Base-by-base conservation (phyloP, 1,140 invertebrate genomes). In the Andrena cerasifolii region DNA sequence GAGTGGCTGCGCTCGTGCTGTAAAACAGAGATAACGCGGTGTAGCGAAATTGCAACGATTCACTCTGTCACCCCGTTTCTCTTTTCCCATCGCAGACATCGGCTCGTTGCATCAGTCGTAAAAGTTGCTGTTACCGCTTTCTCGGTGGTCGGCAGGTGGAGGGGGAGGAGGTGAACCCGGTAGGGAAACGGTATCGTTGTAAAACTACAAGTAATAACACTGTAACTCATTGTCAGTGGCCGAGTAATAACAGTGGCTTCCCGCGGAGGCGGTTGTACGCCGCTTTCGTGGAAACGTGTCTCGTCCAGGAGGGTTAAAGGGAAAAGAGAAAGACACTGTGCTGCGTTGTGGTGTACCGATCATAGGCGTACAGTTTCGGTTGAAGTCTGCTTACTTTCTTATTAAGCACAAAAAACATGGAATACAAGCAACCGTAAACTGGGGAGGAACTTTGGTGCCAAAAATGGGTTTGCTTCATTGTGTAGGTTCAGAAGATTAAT, bases 161-260 rank as follows among this genome's bases (percentile, higher is more conserved):
- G 33, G 21, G 31, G 4, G 36, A 45, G 31, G 36, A 56, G 51
- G 59, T 54, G 66, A 82, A 68, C 56, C 72, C 80, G 62, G 76
- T 80, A 82, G 77, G 62, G 36, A 40, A 82, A 84, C 40, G 56
- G 54, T 74, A 28, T 75, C 75, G 62, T 61, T 75, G 53, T 82
- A 84, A 84, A 84, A 84, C 75, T 82, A 71, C 66, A 45, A 75
- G 76, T 84, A 84, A 84, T 84, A 84, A 84, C 77, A 82, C 66
- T 84, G 80, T 84, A 84, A 84, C 53, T 84, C 80, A 82, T 84
- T 80, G 80, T 82, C 82, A 84, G 76, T 75, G 66, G 58, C 40
- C 59, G 53, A 47, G 71, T 53, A 82, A 71, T 82, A 84, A 84
- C 66, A 54, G 56, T 33, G 82, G 28, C 65, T 58, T 83, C 82